These are phyloP conservation scores for Acanthiza pusilla DNA, from an alignment of 2,797 vertebrate species.

Conservation along the genomic window DNA sequence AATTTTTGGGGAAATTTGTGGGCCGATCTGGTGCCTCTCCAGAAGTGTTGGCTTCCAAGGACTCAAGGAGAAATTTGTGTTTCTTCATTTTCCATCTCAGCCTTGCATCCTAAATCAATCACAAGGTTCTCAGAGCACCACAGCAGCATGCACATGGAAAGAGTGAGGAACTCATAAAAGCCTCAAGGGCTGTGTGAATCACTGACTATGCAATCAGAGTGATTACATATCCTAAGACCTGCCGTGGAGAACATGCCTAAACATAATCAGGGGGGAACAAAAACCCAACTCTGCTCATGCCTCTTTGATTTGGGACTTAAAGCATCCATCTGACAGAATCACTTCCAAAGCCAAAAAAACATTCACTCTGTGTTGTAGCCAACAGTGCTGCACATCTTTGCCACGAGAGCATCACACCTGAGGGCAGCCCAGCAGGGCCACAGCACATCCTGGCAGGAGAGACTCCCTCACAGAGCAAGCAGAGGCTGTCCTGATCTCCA, in stretches of 20 bases:
- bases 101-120: neutral
- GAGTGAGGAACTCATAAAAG: neutral
- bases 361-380: neutral
- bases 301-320: neutral
- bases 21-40: neutral
- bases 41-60: neutral
- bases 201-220: neutral
- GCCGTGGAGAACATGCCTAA: neutral
- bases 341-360: neutral
- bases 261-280: neutral
- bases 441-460: neutral
- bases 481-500: neutral
- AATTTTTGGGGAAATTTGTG: neutral
- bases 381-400: neutral
- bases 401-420: neutral
- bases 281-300: neutral
- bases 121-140: neutral
- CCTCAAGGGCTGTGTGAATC: neutral
- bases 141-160: fast-evolving
- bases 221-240: neutral
- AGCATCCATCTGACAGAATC: neutral
- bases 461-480: neutral
- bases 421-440: neutral
- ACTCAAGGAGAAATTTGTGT: neutral
- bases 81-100: neutral